phyloP scores from a whole-genome alignment of 2,797 vertebrate species.

The Anguilla anguilla region DNA sequence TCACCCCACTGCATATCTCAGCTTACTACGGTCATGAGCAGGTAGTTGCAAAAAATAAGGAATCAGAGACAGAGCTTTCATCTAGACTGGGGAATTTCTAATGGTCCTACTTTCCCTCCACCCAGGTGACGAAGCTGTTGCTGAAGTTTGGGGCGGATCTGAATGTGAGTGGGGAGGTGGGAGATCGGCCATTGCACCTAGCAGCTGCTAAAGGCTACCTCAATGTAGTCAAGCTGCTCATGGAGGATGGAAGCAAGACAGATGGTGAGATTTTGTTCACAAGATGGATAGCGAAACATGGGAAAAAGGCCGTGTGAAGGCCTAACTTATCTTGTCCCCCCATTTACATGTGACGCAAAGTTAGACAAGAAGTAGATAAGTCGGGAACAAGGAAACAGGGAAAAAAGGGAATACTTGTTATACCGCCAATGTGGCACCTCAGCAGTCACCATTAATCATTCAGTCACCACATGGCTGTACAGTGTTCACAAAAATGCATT shows the following conservation, averaged over 20 bases:
- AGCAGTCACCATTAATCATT: too few relatives aligned
- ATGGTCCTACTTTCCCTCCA: background rate
- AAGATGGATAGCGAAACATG: background rate
- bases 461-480: too few relatives aligned
- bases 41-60: constrained; percentile 61
- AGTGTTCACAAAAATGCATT: too few relatives aligned
- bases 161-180: constrained; percentile 89
- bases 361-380: too few relatives aligned
- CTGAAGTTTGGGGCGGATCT: constrained; percentile 91
- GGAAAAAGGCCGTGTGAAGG: background rate
- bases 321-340: too few relatives aligned
- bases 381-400: too few relatives aligned
- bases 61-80: background rate
- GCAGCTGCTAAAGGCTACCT: constrained; percentile 93
- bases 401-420: too few relatives aligned
- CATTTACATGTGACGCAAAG: too few relatives aligned
- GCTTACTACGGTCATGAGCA: constrained; percentile 82
- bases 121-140: constrained; percentile 82
- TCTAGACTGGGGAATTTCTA: background rate
- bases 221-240: constrained; percentile 80
- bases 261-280: constrained; percentile 75
- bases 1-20: constrained; percentile 75
- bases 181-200: constrained; percentile 88
- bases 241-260: constrained; percentile 84
- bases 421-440: too few relatives aligned